Percentiles rank a stretch among this genome's conserved stretches.
Evolutionary conservation across 2,888 invertebrate species (phyloP).

Genomic region (Lepetodrilus schrolli): DNA sequence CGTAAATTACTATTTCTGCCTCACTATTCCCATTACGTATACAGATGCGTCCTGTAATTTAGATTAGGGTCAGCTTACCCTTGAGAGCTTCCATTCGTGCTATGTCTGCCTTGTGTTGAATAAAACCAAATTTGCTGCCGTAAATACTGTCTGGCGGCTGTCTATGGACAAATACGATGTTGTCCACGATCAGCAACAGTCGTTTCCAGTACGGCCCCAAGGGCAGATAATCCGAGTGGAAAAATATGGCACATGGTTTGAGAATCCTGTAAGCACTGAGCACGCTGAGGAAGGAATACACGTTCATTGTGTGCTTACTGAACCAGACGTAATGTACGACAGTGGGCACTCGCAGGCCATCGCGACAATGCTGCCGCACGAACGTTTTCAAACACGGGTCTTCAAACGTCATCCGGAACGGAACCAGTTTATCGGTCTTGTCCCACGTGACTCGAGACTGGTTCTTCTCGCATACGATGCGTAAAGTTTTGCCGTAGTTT

Average conservation of each 20-base stretch:
- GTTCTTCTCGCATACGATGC: background rate
- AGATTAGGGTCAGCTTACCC: too few species aligned
- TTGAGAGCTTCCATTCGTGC: constrained; percentile 54
- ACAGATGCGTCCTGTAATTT: too few species aligned
- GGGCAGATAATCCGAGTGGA: constrained; percentile 56
- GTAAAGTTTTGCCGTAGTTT: background rate
- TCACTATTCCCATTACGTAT: too few species aligned
- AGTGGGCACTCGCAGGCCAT: constrained; percentile 46
- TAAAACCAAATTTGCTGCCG: constrained; percentile 44
- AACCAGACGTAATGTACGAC: constrained; percentile 63
- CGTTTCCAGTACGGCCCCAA: constrained; percentile 55
- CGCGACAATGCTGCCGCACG: constrained; percentile 38
- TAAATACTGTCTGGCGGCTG: constrained; percentile 51
- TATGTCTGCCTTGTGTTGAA: constrained; percentile 63
- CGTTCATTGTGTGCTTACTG: constrained; percentile 47
- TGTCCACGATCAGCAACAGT: constrained; percentile 51
- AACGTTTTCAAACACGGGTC: constrained; percentile 43
- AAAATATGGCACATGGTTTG: constrained; percentile 58
- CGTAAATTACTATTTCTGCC: too few species aligned
- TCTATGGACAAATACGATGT: constrained; percentile 52
- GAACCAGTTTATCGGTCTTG: background rate
- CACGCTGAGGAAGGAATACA: constrained; percentile 57
- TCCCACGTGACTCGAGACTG: background rate
- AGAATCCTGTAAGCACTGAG: constrained; percentile 53
- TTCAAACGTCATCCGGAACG: constrained; percentile 39